A percentile compares a stretch with the other conserved stretches of the same genome.
Conservation (phyloP, 2,113 vertebrate species). For the Sisor rabdophorus region DNA sequence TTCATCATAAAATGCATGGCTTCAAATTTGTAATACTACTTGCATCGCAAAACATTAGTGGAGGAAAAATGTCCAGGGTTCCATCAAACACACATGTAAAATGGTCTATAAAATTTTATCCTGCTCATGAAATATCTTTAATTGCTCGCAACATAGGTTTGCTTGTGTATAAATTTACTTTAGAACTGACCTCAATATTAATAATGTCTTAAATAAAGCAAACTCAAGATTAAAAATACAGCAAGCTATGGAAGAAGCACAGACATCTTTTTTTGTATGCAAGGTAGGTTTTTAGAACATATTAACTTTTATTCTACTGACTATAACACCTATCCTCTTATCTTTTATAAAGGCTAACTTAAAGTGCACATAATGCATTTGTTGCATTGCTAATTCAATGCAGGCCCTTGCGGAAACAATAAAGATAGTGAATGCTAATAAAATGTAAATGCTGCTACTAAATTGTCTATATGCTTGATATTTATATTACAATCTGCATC, state of each 20-base stretch:
- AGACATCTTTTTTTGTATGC: background rate
- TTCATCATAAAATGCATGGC: conserved; percentile 65
- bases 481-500: conserved; percentile 13
- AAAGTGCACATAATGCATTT: background rate
- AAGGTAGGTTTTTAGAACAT: background rate
- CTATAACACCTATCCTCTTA: background rate
- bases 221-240: background rate
- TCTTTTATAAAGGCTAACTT: background rate
- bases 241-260: background rate
- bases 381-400: conserved; percentile 2
- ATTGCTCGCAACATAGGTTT: conserved; percentile 56
- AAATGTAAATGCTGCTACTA: conserved; percentile 4
- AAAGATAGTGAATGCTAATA: background rate
- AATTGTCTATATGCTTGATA: background rate
- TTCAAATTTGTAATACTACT: conserved; percentile 65
- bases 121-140: conserved; percentile 62
- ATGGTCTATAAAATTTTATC: conserved; percentile 66
- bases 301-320: conserved; percentile 3
- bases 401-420: background rate
- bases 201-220: conserved; percentile 39
- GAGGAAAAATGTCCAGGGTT: conserved; percentile 53
- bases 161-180: conserved; percentile 25
- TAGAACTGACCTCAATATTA: conserved; percentile 10
- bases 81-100: conserved; percentile 59
- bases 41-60: conserved; percentile 63